Conservation (phyloP, 2,113 vertebrate genomes). For the Odocoileus hemionus region DNA sequence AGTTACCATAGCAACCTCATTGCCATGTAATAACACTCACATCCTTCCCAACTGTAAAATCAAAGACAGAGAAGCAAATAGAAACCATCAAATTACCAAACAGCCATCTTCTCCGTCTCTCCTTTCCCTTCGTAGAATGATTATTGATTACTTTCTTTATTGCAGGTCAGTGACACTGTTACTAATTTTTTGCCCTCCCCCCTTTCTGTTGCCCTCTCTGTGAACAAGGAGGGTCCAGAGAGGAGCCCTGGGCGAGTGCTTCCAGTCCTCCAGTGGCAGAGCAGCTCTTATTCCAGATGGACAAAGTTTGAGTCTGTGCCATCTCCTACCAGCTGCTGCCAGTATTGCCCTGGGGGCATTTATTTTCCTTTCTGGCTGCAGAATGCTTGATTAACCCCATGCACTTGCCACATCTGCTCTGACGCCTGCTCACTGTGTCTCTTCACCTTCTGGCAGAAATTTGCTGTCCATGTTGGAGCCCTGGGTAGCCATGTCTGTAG, state of each 20-base stretch:
- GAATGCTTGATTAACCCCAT: slow-evolving; percentile 54
- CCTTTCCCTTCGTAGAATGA: slow-evolving; percentile 13
- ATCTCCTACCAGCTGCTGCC: slow-evolving; percentile 37
- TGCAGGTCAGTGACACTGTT: slow-evolving; percentile 26
- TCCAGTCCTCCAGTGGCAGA: not conserved
- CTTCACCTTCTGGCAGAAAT: slow-evolving; percentile 53
- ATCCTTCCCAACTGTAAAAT: slow-evolving; percentile 68
- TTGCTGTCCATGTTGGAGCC: not conserved
- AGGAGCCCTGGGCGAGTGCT: accelerated
- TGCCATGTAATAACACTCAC: slow-evolving; percentile 58
- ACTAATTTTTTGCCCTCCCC: not conserved
- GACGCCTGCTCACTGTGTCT: not conserved
- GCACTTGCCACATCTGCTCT: slow-evolving; percentile 42
- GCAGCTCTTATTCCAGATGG: not conserved
- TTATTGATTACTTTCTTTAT: slow-evolving; percentile 58
- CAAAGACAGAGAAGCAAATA: slow-evolving; percentile 68
- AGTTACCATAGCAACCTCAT: slow-evolving; percentile 70
- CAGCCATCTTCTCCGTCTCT: slow-evolving; percentile 30
- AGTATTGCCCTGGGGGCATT: not conserved
- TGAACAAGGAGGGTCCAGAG: not conserved
- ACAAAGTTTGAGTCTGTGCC: not conserved
- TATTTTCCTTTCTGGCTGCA: slow-evolving; percentile 27
- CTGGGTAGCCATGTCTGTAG: not conserved
- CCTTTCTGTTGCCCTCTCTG: not conserved
- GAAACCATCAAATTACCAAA: slow-evolving; percentile 68